phyloP scores from a whole-genome alignment of 92 coral and sea anemone species.

The Epizoanthus rinbou region DNA sequence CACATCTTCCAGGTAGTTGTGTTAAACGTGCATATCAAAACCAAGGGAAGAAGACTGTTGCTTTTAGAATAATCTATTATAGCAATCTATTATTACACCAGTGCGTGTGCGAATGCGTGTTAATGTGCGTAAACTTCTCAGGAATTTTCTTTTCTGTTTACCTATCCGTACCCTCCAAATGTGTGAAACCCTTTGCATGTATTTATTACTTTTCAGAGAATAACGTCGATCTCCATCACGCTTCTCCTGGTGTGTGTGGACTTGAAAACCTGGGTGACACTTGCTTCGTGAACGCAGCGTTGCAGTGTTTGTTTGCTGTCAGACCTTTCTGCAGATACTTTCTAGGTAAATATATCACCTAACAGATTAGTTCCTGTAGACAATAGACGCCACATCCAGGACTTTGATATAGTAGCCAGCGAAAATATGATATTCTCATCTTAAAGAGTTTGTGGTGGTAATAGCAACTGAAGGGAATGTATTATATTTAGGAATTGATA shows the following conservation, averaged over 20 bases:
- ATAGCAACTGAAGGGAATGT: too few species aligned
- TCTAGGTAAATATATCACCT: conserved; percentile 45
- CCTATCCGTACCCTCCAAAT: not conserved
- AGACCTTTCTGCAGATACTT: conserved; percentile 79
- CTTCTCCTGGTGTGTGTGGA: conserved; percentile 76
- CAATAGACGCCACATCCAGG: too few species aligned
- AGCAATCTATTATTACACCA: not conserved
- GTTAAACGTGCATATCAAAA: not conserved
- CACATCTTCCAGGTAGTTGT: conserved; percentile 17
- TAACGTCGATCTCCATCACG: conserved; percentile 51
- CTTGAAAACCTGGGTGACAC: conserved; percentile 84
- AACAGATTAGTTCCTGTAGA: too few species aligned
- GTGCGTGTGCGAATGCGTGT: not conserved
- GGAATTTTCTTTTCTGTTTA: not conserved
- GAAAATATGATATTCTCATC: too few species aligned
- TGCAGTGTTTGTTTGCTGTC: conserved; percentile 75
- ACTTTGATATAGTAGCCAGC: too few species aligned
- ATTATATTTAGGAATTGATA: too few species aligned
- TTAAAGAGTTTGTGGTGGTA: too few species aligned
- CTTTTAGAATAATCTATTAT: not conserved
- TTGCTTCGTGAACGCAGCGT: conserved; percentile 84
- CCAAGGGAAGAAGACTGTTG: not conserved
- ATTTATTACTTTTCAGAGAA: not conserved
- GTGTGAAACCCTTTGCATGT: not conserved
- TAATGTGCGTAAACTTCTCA: not conserved